Evolutionary conservation across 1,140 invertebrate genomes (phyloP).

Genomic region (Pogonomyrmex californicus): DNA sequence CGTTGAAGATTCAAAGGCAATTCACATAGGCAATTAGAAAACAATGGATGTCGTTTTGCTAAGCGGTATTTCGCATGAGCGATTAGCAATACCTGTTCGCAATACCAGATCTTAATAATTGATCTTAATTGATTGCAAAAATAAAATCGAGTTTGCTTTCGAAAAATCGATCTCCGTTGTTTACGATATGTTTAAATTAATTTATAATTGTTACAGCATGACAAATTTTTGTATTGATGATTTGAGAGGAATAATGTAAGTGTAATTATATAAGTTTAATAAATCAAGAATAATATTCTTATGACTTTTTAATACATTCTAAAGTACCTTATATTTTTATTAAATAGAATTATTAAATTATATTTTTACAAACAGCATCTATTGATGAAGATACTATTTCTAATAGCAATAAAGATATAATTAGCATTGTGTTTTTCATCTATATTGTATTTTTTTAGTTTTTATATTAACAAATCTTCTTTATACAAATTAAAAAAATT

Average conservation of each 20-base stretch:
- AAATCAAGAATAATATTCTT: not conserved
- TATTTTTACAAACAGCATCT: not conserved
- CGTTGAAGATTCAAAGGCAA: conserved; percentile 44
- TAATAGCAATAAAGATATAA: too few relatives aligned
- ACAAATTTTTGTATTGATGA: not conserved
- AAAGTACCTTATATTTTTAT: not conserved
- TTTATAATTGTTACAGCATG: not conserved
- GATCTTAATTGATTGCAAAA: not conserved
- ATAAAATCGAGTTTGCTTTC: not conserved
- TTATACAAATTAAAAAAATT: too few relatives aligned
- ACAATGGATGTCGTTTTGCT: conserved; percentile 27
- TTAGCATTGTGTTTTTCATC: too few relatives aligned
- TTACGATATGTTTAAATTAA: not conserved
- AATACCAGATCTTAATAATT: not conserved
- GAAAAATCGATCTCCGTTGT: not conserved
- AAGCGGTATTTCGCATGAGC: not conserved
- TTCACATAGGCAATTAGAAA: conserved; percentile 41
- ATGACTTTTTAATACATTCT: not conserved
- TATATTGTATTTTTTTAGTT: too few relatives aligned
- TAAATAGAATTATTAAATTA: not conserved
- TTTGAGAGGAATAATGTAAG: not conserved
- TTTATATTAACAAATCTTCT: too few relatives aligned
- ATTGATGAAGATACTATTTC: not conserved
- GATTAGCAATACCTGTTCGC: conserved; percentile 16
- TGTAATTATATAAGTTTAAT: not conserved